phyloP scores from a whole-genome alignment of 2,888 invertebrate genomes.

The Rotaria magnacalcarata region DNA sequence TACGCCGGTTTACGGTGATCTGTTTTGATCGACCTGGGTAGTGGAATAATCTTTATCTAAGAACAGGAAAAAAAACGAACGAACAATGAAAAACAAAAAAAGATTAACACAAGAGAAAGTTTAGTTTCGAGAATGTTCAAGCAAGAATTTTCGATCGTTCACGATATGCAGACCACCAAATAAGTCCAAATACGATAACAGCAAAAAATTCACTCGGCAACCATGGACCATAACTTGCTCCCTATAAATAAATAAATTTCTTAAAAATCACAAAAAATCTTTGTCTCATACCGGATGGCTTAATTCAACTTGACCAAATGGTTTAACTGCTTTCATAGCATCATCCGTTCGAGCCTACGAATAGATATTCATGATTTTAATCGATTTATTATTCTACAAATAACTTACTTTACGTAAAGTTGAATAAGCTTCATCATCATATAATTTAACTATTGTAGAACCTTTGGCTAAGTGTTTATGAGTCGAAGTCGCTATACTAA shows the following conservation, averaged over 20 bases:
- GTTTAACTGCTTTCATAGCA: background rate
- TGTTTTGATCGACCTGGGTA: no score
- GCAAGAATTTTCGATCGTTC: conserved; percentile 6
- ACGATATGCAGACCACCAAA: background rate
- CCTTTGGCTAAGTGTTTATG: background rate
- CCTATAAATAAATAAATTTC: background rate
- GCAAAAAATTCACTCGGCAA: conserved; percentile 33
- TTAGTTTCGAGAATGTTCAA: background rate
- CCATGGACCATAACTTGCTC: conserved; percentile 16
- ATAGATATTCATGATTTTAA: background rate
- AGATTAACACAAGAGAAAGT: background rate
- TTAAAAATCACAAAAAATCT: background rate
- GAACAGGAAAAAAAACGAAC: background rate
- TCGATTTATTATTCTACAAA: background rate
- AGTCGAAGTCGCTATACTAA: background rate
- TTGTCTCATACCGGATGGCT: background rate
- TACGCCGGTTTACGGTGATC: no score
- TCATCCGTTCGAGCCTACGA: background rate
- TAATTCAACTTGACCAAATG: conserved; percentile 16
- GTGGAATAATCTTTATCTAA: background rate
- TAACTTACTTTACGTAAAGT: conserved; percentile 8
- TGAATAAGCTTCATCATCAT: conserved; percentile 24
- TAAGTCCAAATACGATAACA: background rate
- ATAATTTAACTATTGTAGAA: background rate
- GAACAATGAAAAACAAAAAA: background rate